Percentiles rank a stretch among this genome's conserved stretches.
Conservation (phyloP, 2,113 vertebrate species). For the Leuciscus idus region DNA sequence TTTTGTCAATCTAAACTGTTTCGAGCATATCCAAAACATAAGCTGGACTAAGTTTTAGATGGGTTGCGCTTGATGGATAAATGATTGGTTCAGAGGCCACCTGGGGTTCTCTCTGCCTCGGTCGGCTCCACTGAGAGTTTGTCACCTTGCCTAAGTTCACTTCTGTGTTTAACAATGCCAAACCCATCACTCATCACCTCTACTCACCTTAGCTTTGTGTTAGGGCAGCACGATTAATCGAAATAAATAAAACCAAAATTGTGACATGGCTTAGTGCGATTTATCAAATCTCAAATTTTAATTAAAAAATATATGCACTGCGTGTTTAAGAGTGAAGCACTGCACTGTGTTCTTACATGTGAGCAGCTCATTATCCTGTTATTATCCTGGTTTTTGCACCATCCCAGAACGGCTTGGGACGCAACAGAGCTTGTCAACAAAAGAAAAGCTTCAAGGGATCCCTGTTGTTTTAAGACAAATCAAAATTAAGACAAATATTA, state of each 20-base stretch:
- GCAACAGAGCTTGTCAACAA: neutral
- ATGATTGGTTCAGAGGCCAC: neutral
- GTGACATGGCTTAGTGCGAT: neutral
- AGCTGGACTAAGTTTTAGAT: neutral
- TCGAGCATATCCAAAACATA: neutral
- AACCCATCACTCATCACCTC: conserved; percentile 28
- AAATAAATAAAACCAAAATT: neutral
- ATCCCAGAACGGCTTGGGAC: too few relatives aligned
- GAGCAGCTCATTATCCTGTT: too few relatives aligned
- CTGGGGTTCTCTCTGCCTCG: neutral
- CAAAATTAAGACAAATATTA: neutral
- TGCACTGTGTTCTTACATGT: neutral
- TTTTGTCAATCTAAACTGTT: conserved; percentile 19
- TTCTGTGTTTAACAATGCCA: conserved; percentile 16
- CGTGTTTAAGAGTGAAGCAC: neutral
- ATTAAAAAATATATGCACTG: neutral
- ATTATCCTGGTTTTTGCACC: too few relatives aligned
- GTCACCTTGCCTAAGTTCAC: conserved; percentile 13
- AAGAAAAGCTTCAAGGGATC: neutral
- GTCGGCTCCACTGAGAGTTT: neutral
- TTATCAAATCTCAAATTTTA: neutral
- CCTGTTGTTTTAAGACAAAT: neutral
- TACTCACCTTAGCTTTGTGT: conserved; percentile 19
- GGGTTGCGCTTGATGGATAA: conserved; percentile 21
- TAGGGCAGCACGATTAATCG: conserved; percentile 13